Percentiles rank a stretch among this genome's conserved stretches.
These are phyloP conservation scores for Bicyclus anynana DNA, from an alignment of 1,140 invertebrate genomes.

Conservation along the genomic window DNA sequence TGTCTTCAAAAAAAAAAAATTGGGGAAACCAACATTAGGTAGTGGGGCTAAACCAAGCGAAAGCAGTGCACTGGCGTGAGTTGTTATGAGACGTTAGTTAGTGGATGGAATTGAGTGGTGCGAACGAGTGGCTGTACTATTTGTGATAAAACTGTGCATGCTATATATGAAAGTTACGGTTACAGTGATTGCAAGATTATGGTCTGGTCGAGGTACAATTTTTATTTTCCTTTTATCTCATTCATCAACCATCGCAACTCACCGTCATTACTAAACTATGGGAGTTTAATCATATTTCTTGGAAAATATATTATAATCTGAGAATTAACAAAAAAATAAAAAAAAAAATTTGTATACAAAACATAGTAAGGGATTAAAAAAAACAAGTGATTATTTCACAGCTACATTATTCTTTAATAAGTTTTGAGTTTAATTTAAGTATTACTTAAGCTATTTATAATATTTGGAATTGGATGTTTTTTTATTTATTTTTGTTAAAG, in stretches of 20 bases:
- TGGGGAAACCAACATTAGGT: too few relatives aligned
- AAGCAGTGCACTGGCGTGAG: constrained; percentile 9
- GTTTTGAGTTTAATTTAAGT: too few relatives aligned
- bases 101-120: constrained; percentile 21
- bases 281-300: too few relatives aligned
- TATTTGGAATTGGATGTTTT: too few relatives aligned
- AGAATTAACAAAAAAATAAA: too few relatives aligned
- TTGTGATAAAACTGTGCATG: constrained; percentile 36
- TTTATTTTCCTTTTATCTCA: constrained; percentile 30
- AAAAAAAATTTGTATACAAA: too few relatives aligned
- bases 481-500: too few relatives aligned
- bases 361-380: too few relatives aligned
- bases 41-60: background rate
- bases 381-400: too few relatives aligned
- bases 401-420: too few relatives aligned
- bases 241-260: constrained; percentile 19
- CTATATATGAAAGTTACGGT: constrained; percentile 30
- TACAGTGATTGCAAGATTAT: constrained; percentile 40
- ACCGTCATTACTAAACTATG: background rate
- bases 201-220: constrained; percentile 61
- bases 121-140: constrained; percentile 13
- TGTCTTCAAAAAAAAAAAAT: background rate
- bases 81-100: constrained; percentile 24
- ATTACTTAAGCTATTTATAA: too few relatives aligned
- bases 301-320: too few relatives aligned